A percentile compares a stretch with the other conserved stretches of the same genome.
These are phyloP conservation scores for Tribolium castaneum DNA, from an alignment of 1,140 invertebrate genomes.

Conservation along the genomic window DNA sequence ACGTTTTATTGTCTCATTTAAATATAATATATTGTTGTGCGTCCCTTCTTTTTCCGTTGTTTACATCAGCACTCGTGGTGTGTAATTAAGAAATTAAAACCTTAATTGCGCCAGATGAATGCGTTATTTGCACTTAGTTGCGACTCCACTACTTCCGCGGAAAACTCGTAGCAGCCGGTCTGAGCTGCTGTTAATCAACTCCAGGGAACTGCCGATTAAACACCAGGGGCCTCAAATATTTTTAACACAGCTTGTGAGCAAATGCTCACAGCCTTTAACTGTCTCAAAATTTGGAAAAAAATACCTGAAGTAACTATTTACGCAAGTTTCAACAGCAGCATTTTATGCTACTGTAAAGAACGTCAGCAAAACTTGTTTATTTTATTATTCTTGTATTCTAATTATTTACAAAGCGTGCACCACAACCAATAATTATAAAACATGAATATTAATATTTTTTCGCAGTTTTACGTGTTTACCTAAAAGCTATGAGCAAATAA, in stretches of 20 bases:
- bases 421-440: too few relatives aligned
- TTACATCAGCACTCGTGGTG: conserved; percentile 3
- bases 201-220: neutral
- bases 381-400: too few relatives aligned
- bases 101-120: conserved; percentile 1
- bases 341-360: too few relatives aligned
- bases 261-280: too few relatives aligned
- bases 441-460: too few relatives aligned
- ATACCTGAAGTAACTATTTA: too few relatives aligned
- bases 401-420: too few relatives aligned
- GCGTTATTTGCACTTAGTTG: neutral
- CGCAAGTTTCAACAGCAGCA: too few relatives aligned
- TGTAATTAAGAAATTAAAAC: conserved; percentile 15
- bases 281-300: too few relatives aligned
- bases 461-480: too few relatives aligned
- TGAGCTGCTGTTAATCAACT: neutral
- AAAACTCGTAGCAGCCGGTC: neutral
- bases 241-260: neutral
- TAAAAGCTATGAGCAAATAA: too few relatives aligned
- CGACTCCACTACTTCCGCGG: neutral
- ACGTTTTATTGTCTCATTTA: conserved; percentile 25
- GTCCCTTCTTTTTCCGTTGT: conserved; percentile 13
- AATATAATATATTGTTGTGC: neutral
- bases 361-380: too few relatives aligned
- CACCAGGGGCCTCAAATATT: neutral